Conservation (phyloP, 1,140 invertebrate species). For the Pinna nobilis region DNA sequence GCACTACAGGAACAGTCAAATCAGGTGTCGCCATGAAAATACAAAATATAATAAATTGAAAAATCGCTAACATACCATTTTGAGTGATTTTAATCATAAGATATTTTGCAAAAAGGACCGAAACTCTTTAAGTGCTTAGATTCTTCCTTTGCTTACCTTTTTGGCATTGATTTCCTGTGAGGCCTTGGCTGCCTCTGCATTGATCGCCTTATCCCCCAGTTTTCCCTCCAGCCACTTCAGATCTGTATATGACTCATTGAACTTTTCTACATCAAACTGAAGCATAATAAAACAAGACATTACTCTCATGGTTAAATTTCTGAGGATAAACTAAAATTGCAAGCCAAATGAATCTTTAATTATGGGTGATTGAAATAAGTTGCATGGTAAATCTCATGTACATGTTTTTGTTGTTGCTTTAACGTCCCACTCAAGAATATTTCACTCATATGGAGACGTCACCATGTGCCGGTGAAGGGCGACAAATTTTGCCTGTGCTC, state of each 20-base stretch:
- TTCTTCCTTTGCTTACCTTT: too few species aligned
- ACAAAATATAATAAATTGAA: neutral
- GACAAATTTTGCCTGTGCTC: too few species aligned
- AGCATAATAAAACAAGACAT: conserved; percentile 35
- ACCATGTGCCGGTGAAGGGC: too few species aligned
- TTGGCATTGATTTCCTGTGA: neutral
- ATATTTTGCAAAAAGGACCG: neutral
- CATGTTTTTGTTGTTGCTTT: neutral
- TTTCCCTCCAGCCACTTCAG: conserved; percentile 90
- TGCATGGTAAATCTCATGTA: neutral
- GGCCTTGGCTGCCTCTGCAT: conserved; percentile 16
- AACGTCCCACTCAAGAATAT: too few species aligned
- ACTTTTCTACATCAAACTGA: conserved; percentile 88
- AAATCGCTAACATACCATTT: neutral
- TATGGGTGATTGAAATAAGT: too few species aligned
- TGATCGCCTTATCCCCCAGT: conserved; percentile 72
- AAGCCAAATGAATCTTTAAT: too few species aligned
- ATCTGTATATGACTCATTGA: conserved; percentile 89
- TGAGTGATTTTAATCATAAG: neutral
- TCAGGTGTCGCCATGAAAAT: neutral
- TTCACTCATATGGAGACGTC: too few species aligned
- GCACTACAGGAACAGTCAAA: too few species aligned
- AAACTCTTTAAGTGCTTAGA: too few species aligned
- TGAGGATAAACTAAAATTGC: too few species aligned
- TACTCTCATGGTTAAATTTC: neutral